A percentile compares a stretch with the other conserved stretches of the same genome.
Conservation (phyloP, 2,888 invertebrate species). For the Sympetrum striolatum region DNA sequence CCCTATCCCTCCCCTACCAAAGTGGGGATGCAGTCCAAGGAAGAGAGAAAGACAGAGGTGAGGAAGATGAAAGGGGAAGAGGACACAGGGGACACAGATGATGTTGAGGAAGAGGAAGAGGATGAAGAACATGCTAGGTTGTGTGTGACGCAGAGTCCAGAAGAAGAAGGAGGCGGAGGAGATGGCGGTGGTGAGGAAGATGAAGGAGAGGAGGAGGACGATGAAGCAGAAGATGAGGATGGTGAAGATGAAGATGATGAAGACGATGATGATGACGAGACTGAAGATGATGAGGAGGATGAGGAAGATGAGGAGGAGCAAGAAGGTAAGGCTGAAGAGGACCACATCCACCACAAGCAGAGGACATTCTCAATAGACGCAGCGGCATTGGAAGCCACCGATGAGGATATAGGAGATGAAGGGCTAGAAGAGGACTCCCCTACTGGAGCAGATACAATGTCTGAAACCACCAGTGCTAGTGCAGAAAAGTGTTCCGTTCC, state of each 20-base stretch:
- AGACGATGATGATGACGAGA: constrained; percentile 58
- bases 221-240: constrained; percentile 46
- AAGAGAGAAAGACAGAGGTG: not conserved
- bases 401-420: constrained; percentile 54
- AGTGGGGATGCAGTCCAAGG: not conserved
- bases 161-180: not conserved
- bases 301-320: constrained; percentile 59
- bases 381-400: constrained; percentile 55
- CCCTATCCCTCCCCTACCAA: constrained; percentile 54
- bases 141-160: constrained; percentile 6
- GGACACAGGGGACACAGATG: not conserved
- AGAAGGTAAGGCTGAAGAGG: constrained; percentile 57
- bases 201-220: constrained; percentile 1
- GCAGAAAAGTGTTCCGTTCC: not conserved
- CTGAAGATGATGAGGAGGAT: constrained; percentile 58
- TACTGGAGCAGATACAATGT: constrained; percentile 62
- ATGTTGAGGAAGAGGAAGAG: not conserved
- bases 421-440: constrained; percentile 56
- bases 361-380: not conserved
- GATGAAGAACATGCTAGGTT: constrained; percentile 5
- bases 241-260: constrained; percentile 53
- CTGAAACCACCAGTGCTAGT: constrained; percentile 52
- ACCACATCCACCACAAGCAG: constrained; percentile 38
- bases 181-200: constrained; percentile 22
- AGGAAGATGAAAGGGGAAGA: not conserved